Evolutionary conservation across 2,113 vertebrate species (phyloP).

Genomic region (Astur gentilis): DNA sequence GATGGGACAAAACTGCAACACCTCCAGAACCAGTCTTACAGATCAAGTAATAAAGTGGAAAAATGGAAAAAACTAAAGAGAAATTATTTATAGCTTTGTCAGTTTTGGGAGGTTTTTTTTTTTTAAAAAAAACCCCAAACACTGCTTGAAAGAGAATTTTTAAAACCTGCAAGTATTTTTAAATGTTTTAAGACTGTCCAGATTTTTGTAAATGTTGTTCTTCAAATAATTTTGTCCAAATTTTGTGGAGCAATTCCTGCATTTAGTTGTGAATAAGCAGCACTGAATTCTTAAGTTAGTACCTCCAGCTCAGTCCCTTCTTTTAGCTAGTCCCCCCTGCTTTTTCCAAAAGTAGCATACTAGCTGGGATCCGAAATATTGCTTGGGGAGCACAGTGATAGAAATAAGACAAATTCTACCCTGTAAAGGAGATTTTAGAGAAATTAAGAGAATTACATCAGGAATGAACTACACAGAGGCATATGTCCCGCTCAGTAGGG

Average conservation of each 20-base stretch:
- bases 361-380: neutral
- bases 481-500: neutral
- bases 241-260: neutral
- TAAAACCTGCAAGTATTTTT: neutral
- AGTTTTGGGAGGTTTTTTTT: neutral
- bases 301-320: neutral
- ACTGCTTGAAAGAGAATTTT: neutral
- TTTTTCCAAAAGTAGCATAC: neutral
- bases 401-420: neutral
- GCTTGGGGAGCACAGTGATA: neutral
- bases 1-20: neutral
- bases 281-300: neutral
- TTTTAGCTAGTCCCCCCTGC: neutral
- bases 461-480: neutral
- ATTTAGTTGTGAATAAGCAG: neutral
- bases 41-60: neutral
- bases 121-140: neutral
- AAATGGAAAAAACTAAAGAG: neutral
- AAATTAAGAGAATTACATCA: neutral
- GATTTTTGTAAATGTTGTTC: neutral
- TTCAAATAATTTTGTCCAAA: neutral
- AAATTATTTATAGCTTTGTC: neutral
- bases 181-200: neutral
- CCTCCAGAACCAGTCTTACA: neutral
- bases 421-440: neutral